These are phyloP conservation scores for Drosophila pullipes DNA, from an alignment of 2,888 invertebrate species.

Conservation along the genomic window DNA sequence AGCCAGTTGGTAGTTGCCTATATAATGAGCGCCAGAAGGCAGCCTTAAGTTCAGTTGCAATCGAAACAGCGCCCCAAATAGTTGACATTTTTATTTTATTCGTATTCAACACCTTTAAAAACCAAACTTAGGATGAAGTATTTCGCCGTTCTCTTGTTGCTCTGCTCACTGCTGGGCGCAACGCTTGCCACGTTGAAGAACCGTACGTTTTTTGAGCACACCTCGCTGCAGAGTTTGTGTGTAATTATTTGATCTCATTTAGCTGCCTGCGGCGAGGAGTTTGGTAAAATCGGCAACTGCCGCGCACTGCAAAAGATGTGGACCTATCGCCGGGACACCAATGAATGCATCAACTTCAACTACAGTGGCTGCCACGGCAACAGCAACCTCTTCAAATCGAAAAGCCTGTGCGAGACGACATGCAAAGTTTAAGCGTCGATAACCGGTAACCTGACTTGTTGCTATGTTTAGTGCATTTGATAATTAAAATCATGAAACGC, in stretches of 20 bases:
- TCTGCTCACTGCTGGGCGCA: constrained; percentile 53
- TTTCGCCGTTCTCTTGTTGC: constrained; percentile 52
- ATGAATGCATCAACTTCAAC: constrained; percentile 89
- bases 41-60: constrained; percentile 49
- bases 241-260: neutral
- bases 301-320: constrained; percentile 21
- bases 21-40: constrained; percentile 41
- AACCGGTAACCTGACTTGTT: neutral
- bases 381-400: constrained; percentile 89
- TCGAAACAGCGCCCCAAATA: constrained; percentile 17
- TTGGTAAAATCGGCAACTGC: constrained; percentile 53
- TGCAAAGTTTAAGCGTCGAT: constrained; percentile 84
- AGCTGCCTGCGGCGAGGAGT: constrained; percentile 67
- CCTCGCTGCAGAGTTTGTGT: neutral
- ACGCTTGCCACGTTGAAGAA: constrained; percentile 51
- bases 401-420: constrained; percentile 87
- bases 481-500: constrained; percentile 21
- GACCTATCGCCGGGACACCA: constrained; percentile 55
- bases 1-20: constrained; percentile 67
- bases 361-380: constrained; percentile 92
- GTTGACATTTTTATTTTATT: neutral
- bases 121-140: constrained; percentile 62
- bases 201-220: constrained; percentile 47
- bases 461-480: neutral
- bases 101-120: neutral